phyloP scores from a whole-genome alignment of 2,888 invertebrate species.

The Aplocera efformata region DNA sequence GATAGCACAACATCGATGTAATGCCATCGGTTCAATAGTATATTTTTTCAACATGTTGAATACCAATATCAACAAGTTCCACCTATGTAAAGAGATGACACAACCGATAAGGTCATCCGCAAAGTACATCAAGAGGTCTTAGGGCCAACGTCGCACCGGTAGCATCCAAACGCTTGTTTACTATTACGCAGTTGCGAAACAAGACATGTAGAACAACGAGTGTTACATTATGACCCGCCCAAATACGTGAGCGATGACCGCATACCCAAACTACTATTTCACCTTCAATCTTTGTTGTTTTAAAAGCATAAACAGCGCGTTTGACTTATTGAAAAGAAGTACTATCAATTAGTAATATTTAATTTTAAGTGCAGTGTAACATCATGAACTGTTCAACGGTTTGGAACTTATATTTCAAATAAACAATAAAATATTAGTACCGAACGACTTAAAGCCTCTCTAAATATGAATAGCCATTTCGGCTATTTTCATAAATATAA shows the following conservation, averaged over 20 bases:
- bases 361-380: too few relatives aligned
- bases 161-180: slow-evolving; percentile 20
- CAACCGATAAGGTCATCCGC: slow-evolving; percentile 22
- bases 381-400: slow-evolving; percentile 32
- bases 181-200: slow-evolving; percentile 47
- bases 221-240: slow-evolving; percentile 41
- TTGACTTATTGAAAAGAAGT: slow-evolving; percentile 21
- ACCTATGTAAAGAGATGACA: slow-evolving; percentile 25
- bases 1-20: too few relatives aligned
- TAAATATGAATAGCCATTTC: slow-evolving; percentile 23
- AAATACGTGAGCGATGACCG: slow-evolving; percentile 66
- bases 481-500: slow-evolving; percentile 12
- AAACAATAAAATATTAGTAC: slow-evolving; percentile 26
- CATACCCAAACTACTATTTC: slow-evolving; percentile 55
- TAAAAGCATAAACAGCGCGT: slow-evolving; percentile 27
- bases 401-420: slow-evolving; percentile 27
- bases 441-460: slow-evolving; percentile 22
- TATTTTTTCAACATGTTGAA: neutral
- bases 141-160: slow-evolving; percentile 20
- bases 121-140: slow-evolving; percentile 14
- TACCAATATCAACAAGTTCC: neutral
- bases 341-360: slow-evolving; percentile 17
- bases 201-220: slow-evolving; percentile 30
- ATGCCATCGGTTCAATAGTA: too few relatives aligned
- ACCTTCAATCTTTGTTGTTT: slow-evolving; percentile 52